Base-by-base conservation (phyloP, 2,797 vertebrate species). In the Hydrophis major region DNA sequence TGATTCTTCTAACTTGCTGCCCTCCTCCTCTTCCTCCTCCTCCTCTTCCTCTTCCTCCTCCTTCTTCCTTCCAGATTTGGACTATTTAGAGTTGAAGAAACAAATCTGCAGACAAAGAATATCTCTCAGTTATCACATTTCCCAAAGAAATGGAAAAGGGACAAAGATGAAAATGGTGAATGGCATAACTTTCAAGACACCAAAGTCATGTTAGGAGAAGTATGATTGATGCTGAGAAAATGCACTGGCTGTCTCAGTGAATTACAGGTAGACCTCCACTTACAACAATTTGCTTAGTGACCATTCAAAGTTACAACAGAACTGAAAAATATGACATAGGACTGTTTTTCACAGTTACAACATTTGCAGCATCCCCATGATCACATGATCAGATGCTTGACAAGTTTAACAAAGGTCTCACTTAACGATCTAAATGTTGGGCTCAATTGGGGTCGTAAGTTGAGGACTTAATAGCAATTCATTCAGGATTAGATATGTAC, bases 11-110 rank as follows among this genome's bases (percentile, higher is more conserved):
- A 22, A 83, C 1, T 10, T 12, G 10, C 11, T n/a, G 37, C 37
- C 1, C 28, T 27, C 8, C 0, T 3, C 16, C 5, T 18, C 3
- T 8, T 3, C 1, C 37, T n/a, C 1, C 28, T 27, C 8, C 0
- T 3, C 16, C 5, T 18, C 3, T 8, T 3, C 1, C 37, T 11
- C 3, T 1, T 3, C 11, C 20, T 42, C 20, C 8, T 6, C 11
- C 37, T 78, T 37, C 50, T 50, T 7, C 11, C 74, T 37, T 32
- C 2, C 8, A 83, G 8, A 42, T 83, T 12, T 83, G 20, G 42
- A 47, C 74, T 22, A 83, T 83, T 83, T 42, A 83, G 74, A 83
- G 7, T 22, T 47, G 74, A 83, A 78, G 6, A 78, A 83, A 47
- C 74, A 42, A 7, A 53, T 53, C 50, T 47, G 37, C 20, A 47